Base-by-base conservation (phyloP, 2,797 vertebrate genomes). In the Hylomyscus alleni region DNA sequence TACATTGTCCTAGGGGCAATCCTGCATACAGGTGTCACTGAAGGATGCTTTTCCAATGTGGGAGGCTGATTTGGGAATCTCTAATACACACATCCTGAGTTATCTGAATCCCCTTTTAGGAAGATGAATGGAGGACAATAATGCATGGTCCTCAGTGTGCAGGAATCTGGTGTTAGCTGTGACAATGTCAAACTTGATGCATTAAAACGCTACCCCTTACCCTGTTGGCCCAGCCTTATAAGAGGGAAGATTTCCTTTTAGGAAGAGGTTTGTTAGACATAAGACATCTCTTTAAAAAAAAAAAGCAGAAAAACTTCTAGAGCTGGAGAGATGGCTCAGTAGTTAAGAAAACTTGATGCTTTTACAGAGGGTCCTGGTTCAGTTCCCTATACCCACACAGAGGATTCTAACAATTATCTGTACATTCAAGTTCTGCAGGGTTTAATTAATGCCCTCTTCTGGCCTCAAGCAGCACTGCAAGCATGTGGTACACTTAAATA, bases 71-170 rank as follows among this genome's bases (percentile, higher is more conserved):
- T 31, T 56, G 24, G 37, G 31, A 76, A 37, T 83, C 76, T 85
- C 77, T 84, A 82, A 92, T 34, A 65, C 3, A 20, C 50, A 76
- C 8, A 8, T 15, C 90, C 91, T 56, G 62, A 82, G 7, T 67
- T 44, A 83, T 84, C n/a, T 54, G 40, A 94, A 87, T 58, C 37
- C 60, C 37, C 24, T 34, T 69, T 72, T 34, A 85, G 83, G 37
- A 93, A 96, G 77, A 62, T 85, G 86, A 54, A 78, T 93, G 90
- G 15, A 83, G 5, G 91, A 69, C 12, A 89, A 56, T 9, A 17
- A 65, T 86, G 89, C 85, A 94, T 77, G 92, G 93, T 87, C 72
- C 24, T 65, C 29, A 34, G 37, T 60, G 52, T 29, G 24, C 34
- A 92, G 78, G 34, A 88, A 4, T 65, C 34, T 47, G 24, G 34